Percentiles rank a stretch among this genome's conserved stretches.
Conservation (phyloP, 2,888 invertebrate genomes). For the Drosophila cyrtoloma region DNA sequence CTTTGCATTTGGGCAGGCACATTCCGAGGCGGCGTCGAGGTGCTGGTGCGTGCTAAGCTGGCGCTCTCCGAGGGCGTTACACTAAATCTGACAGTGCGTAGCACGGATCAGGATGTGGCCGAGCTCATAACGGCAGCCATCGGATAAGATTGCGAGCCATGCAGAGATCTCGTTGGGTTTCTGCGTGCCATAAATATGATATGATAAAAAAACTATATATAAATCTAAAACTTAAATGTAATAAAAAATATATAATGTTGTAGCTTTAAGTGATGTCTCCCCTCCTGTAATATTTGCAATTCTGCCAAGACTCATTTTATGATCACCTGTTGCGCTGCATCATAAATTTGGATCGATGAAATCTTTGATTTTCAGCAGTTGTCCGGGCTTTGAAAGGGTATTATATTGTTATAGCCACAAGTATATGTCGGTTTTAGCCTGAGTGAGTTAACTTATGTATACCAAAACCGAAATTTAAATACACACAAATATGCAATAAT, state of each 20-base stretch:
- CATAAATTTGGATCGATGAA: slow-evolving; percentile 13
- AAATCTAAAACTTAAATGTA: slow-evolving; percentile 43
- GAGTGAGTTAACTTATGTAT: slow-evolving; percentile 59
- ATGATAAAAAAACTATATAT: slow-evolving; percentile 41
- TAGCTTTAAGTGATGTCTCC: slow-evolving; percentile 60
- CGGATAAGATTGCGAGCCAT: slow-evolving; percentile 87
- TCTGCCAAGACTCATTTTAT: slow-evolving; percentile 1
- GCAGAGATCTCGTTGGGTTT: slow-evolving; percentile 63
- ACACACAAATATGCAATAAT: slow-evolving; percentile 54
- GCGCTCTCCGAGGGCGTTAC: slow-evolving; percentile 92
- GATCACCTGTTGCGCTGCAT: not conserved
- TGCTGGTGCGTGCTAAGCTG: slow-evolving; percentile 94
- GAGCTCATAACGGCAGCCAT: slow-evolving; percentile 94
- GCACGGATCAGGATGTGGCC: slow-evolving; percentile 93
- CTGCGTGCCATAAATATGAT: slow-evolving; percentile 68
- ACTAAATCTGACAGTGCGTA: slow-evolving; percentile 96
- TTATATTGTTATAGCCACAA: slow-evolving; percentile 14
- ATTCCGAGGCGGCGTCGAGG: slow-evolving; percentile 96
- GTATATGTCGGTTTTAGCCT: slow-evolving; percentile 48
- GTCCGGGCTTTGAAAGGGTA: slow-evolving; percentile 25
- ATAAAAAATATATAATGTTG: slow-evolving; percentile 53
- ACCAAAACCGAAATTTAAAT: slow-evolving; percentile 45
- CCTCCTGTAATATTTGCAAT: slow-evolving; percentile 23
- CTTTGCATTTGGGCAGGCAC: slow-evolving; percentile 86
- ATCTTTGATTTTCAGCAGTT: slow-evolving; percentile 34